Percentiles rank a stretch among this genome's conserved stretches.
Conservation (phyloP, 2,888 invertebrate genomes). For the Craniophora ligustri region DNA sequence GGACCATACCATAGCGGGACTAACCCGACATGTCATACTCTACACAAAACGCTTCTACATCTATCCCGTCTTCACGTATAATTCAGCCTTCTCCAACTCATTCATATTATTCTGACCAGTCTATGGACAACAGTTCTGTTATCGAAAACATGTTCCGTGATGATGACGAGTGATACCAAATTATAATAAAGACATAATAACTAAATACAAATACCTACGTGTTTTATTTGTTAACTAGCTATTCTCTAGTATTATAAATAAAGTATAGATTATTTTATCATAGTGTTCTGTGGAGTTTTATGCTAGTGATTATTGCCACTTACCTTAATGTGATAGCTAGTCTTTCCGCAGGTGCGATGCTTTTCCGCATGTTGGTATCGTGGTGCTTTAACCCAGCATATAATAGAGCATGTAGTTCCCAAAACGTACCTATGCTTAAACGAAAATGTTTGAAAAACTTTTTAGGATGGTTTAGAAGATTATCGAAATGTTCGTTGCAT, state of each 20-base stretch:
- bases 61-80: constrained; percentile 44
- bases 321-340: constrained; percentile 52
- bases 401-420: constrained; percentile 53
- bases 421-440: constrained; percentile 52
- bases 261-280: constrained; percentile 35
- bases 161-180: constrained; percentile 49
- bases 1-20: no score
- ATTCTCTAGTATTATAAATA: constrained; percentile 31
- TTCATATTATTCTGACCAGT: constrained; percentile 48
- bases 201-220: constrained; percentile 50
- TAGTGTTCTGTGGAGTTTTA: constrained; percentile 40
- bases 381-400: constrained; percentile 53
- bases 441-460: constrained; percentile 55
- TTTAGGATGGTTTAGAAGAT: constrained; percentile 38
- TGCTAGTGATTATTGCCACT: constrained; percentile 32
- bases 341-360: constrained; percentile 52
- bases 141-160: constrained; percentile 54
- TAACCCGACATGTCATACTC: no score
- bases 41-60: constrained; percentile 51
- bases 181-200: constrained; percentile 38
- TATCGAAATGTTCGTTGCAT: constrained; percentile 51
- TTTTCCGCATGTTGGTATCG: constrained; percentile 53
- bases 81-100: constrained; percentile 50
- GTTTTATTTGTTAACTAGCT: constrained; percentile 52
- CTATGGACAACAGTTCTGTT: constrained; percentile 40